A percentile compares a stretch with the other conserved stretches of the same genome.
phyloP scores from a whole-genome alignment of 2,888 invertebrate genomes.

The Ophioninae sp. region DNA sequence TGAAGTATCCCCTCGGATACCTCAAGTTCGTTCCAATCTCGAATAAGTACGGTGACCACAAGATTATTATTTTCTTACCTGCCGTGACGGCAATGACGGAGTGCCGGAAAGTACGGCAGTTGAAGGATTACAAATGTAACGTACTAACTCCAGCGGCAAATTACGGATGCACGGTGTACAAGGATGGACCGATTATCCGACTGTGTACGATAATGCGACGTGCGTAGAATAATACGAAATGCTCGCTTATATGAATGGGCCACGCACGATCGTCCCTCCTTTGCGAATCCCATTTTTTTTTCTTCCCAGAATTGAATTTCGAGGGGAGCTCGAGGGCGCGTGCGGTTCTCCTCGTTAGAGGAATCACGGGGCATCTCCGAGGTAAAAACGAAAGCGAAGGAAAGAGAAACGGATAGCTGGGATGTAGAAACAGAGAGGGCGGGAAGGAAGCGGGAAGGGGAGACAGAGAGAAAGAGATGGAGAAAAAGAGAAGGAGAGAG shows the following conservation, averaged over 20 bases:
- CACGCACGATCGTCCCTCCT: conserved; percentile 14
- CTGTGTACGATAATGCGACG: not conserved
- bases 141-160: not conserved
- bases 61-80: not conserved
- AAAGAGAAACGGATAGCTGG: conserved; percentile 25
- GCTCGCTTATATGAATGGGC: not conserved
- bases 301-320: conserved; percentile 63
- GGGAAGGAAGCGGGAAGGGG: conserved; percentile 10
- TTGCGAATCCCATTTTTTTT: conserved; percentile 46
- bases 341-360: conserved; percentile 65
- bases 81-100: not conserved
- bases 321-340: conserved; percentile 63
- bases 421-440: conserved; percentile 37
- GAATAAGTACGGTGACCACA: not conserved
- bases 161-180: not conserved
- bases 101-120: not conserved
- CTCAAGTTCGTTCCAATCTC: not conserved
- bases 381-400: conserved; percentile 26
- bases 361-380: conserved; percentile 38
- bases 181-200: not conserved
- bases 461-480: conserved; percentile 22
- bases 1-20: not conserved
- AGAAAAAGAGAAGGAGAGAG: conserved; percentile 18
- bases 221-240: conserved; percentile 21
- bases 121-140: not conserved